These are phyloP conservation scores for Harpagifer antarcticus DNA, from an alignment of 2,797 vertebrate genomes.

Conservation along the genomic window DNA sequence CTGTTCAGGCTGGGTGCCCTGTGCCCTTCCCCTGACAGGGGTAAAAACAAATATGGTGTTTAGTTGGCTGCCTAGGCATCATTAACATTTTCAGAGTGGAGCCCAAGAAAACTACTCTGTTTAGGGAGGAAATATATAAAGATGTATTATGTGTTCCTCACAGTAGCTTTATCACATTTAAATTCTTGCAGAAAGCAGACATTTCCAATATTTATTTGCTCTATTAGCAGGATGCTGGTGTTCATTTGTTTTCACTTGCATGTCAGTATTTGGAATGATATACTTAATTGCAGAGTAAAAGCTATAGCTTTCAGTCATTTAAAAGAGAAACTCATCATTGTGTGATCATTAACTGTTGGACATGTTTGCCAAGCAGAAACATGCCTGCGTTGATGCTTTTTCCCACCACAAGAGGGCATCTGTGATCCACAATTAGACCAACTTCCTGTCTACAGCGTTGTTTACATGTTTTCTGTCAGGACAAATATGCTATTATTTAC, in stretches of 20 bases:
- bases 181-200: slow-evolving; percentile 12
- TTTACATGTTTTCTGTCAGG: slow-evolving; percentile 38
- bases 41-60: slow-evolving; percentile 4
- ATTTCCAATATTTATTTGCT: not conserved
- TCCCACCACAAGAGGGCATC: slow-evolving; percentile 78
- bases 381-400: slow-evolving; percentile 1
- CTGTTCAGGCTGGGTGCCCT: slow-evolving; percentile 9
- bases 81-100: slow-evolving; percentile 12
- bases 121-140: not conserved
- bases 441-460: slow-evolving; percentile 33
- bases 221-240: not conserved
- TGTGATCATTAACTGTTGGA: not conserved
- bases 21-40: slow-evolving; percentile 15
- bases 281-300: not conserved
- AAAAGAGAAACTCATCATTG: not conserved
- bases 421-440: slow-evolving; percentile 60
- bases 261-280: not conserved
- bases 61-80: slow-evolving; percentile 13
- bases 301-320: not conserved
- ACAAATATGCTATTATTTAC: slow-evolving; percentile 25
- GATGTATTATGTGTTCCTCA: slow-evolving; percentile 8
- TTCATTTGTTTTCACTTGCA: not conserved
- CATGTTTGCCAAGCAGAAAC: not conserved
- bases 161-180: not conserved
- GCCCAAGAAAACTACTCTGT: not conserved